Percentiles rank a stretch among this genome's conserved stretches.
Evolutionary conservation across 2,888 invertebrate genomes (phyloP).

Genomic region (Imbricaverruca yamaguchii): DNA sequence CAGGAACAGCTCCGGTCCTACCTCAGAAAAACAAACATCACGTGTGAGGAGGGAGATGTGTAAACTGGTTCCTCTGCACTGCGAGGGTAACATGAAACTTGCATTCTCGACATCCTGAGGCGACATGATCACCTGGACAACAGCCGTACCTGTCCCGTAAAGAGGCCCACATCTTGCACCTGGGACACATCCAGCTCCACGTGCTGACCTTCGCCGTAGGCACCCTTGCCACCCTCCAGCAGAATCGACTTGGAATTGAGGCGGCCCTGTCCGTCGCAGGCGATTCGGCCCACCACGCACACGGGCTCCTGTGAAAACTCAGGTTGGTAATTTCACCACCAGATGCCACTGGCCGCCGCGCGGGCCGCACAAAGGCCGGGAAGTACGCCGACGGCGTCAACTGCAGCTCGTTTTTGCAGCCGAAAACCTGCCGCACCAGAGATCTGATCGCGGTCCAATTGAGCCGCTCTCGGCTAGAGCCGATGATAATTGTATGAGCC

Average conservation of each 20-base stretch:
- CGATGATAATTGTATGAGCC: too few relatives aligned
- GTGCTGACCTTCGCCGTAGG: slow-evolving; percentile 42
- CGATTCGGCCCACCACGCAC: slow-evolving; percentile 60
- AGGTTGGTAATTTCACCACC: background rate
- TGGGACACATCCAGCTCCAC: slow-evolving; percentile 48
- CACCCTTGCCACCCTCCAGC: slow-evolving; percentile 56
- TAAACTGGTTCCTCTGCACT: too few relatives aligned
- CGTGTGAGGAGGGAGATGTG: too few relatives aligned
- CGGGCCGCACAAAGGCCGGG: background rate
- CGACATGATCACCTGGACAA: too few relatives aligned
- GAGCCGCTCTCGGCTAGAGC: too few relatives aligned
- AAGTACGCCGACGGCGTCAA: background rate
- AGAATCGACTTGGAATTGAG: slow-evolving; percentile 61
- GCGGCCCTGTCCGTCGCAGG: slow-evolving; percentile 60
- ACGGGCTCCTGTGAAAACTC: slow-evolving; percentile 42
- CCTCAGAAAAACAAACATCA: too few relatives aligned
- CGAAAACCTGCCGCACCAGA: background rate
- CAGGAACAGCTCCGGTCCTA: too few relatives aligned
- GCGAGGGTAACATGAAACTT: too few relatives aligned
- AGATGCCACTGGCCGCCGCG: background rate
- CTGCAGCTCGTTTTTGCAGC: background rate
- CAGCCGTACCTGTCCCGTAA: slow-evolving; percentile 59
- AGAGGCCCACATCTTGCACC: slow-evolving; percentile 57
- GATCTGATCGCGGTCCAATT: background rate
- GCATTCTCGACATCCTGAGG: too few relatives aligned